These are phyloP conservation scores for Anniella stebbinsi DNA, from an alignment of 2,797 vertebrate species.

Conservation along the genomic window DNA sequence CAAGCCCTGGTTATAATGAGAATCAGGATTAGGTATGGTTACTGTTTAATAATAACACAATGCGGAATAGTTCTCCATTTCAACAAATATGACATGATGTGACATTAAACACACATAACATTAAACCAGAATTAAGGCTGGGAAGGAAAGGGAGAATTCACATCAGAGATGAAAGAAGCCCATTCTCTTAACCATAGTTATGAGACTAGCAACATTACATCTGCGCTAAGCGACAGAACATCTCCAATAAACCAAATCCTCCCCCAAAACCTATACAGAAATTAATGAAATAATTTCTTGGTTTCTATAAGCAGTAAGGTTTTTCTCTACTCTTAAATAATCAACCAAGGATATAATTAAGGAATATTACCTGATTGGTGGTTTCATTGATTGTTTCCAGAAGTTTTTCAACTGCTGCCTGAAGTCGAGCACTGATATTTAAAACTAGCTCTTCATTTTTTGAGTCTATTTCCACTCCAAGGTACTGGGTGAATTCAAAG, in stretches of 20 bases:
- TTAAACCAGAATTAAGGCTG: background rate
- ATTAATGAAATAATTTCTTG: background rate
- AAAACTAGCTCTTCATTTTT: slow-evolving; percentile 88
- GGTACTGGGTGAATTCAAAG: slow-evolving; percentile 82
- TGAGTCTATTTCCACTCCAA: slow-evolving; percentile 82
- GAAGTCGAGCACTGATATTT: slow-evolving; percentile 89
- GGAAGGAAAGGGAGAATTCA: background rate
- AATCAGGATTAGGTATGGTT: background rate
- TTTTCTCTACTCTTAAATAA: background rate
- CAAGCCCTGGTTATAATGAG: background rate
- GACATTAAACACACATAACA: background rate
- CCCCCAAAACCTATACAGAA: background rate
- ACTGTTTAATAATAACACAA: too few relatives aligned
- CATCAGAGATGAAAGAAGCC: background rate
- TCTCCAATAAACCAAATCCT: background rate
- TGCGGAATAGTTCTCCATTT: too few relatives aligned
- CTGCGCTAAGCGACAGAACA: background rate
- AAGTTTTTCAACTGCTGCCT: slow-evolving; percentile 91
- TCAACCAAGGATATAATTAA: background rate
- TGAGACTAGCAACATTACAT: background rate
- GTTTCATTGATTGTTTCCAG: slow-evolving; percentile 91
- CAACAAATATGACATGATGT: too few relatives aligned
- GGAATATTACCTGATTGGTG: slow-evolving; percentile 87
- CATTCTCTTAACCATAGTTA: background rate
- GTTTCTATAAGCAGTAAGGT: background rate